Conservation (phyloP, 2,797 vertebrate genomes). For the Muscicapa comitata region DNA sequence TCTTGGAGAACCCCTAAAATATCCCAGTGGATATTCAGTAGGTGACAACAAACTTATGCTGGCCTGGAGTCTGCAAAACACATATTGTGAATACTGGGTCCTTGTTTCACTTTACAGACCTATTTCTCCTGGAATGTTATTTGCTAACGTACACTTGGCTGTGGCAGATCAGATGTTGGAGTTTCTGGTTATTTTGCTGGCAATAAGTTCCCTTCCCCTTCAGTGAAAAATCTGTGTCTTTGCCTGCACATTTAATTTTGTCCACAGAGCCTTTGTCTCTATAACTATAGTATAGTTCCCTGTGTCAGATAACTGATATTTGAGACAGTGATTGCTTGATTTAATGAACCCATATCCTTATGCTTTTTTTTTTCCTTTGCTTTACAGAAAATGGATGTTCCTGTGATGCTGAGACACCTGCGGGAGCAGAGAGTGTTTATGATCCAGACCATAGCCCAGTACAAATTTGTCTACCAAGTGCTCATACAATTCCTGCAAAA, state of each 20-base stretch:
- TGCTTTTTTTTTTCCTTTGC: not conserved
- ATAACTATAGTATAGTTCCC: not conserved
- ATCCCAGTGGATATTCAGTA: not conserved
- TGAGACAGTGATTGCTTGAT: not conserved
- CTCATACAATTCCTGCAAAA: conserved; percentile 96
- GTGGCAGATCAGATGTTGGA: not conserved
- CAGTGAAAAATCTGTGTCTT: not conserved
- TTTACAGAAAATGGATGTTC: conserved; percentile 89
- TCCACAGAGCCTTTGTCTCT: not conserved
- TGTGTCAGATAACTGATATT: not conserved
- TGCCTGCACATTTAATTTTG: not conserved
- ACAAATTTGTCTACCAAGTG: conserved; percentile 96
- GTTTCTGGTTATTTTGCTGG: not conserved
- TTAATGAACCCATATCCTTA: not conserved
- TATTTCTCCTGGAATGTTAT: not conserved
- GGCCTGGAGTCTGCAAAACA: not conserved
- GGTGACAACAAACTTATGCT: not conserved
- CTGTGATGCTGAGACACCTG: conserved; percentile 87
- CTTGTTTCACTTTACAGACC: not conserved
- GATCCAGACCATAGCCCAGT: conserved; percentile 96
- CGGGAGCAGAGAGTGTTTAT: conserved; percentile 94
- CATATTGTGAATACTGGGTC: not conserved
- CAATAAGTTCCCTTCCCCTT: not conserved
- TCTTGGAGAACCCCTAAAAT: not conserved
- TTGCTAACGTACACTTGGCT: not conserved